A percentile compares a stretch with the other conserved stretches of the same genome.
These are phyloP conservation scores for Ditylenchus dipsaci DNA, from an alignment of 1,140 invertebrate species.

Conservation along the genomic window DNA sequence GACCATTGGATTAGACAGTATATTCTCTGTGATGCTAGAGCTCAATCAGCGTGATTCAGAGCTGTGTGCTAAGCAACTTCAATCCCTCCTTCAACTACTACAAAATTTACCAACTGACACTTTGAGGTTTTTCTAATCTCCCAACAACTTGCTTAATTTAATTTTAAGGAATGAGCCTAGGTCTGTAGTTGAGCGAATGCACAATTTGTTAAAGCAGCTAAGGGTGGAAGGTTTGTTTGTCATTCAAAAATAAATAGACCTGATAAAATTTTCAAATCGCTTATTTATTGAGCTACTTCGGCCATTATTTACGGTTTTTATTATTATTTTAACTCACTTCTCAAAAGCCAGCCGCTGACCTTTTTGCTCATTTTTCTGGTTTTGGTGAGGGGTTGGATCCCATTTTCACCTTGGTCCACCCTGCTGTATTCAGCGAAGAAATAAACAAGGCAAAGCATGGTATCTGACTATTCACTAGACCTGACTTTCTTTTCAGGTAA, in stretches of 20 bases:
- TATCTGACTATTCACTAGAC: too few relatives aligned
- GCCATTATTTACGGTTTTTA: too few relatives aligned
- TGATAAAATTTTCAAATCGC: background rate
- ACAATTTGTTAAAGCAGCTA: constrained; percentile 33
- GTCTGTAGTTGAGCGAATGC: constrained; percentile 39
- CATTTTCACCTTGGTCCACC: too few relatives aligned
- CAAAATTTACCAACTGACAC: constrained; percentile 45
- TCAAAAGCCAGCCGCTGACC: too few relatives aligned
- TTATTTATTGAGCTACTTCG: too few relatives aligned
- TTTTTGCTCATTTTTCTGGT: too few relatives aligned
- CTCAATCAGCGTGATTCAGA: constrained; percentile 48
- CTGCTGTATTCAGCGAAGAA: too few relatives aligned
- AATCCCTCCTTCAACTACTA: constrained; percentile 45
- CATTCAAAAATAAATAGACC: background rate
- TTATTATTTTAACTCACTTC: too few relatives aligned
- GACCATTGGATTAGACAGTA: constrained; percentile 35
- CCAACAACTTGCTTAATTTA: too few relatives aligned
- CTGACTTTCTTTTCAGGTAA: constrained; percentile 36
- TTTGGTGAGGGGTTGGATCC: too few relatives aligned
- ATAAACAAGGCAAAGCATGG: too few relatives aligned
- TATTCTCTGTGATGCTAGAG: constrained; percentile 53
- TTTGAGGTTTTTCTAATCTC: constrained; percentile 20
- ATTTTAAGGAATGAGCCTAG: constrained; percentile 28
- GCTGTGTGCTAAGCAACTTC: constrained; percentile 45
- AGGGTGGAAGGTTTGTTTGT: constrained; percentile 34